Evolutionary conservation across 2,797 vertebrate species (phyloP), one percentile per base, ranked within the genome.

Genomic region (Labeo calbasu): DNA sequence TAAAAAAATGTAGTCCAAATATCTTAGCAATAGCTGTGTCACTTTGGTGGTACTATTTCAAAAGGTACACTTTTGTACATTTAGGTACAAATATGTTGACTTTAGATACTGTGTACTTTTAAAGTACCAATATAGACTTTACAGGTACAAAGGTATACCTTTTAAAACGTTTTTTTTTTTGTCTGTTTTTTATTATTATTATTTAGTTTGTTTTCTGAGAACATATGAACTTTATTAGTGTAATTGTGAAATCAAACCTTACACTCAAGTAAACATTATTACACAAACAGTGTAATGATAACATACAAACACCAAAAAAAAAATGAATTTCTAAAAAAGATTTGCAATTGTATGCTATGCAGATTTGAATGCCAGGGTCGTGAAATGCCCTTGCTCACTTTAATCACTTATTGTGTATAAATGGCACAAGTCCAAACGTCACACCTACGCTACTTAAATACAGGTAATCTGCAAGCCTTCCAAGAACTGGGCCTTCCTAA

Each of bases 321-420:
- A 57, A 57, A 0, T 4, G 2, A 12, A 32, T 32, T 2, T 51
- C 48, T 73, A 0, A 32, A 73, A 8, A 50, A 53, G 48, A 9
- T 59, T 11, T 25, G 21, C 43, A 77, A 77, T 43, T 5, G 6
- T 78, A 50, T 36, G 43, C 7, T 23, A 48, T 48, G 25, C n/a
- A 59, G 15, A 57, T 80, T 75, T 77, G 84, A 87, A 53, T 63
- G 40, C 76, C 86, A 84, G 85, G 66, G 40, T 0, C 32, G 48
- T 51, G 25, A 81, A 65, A 59, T 65, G 43, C 40, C 65, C 59
- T 70, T n/a, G 68, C 77, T 55, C 48, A 79, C 77, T 57, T 36
- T 43, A 43, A 82, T 69, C 51, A 77, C 13, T 70, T 19, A 13
- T 1, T 50, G 28, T 77, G 40, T 46, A 36, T 32, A 28, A 78